phyloP scores from a whole-genome alignment of 2,113 vertebrate species.

The Empidonax alnorum region DNA sequence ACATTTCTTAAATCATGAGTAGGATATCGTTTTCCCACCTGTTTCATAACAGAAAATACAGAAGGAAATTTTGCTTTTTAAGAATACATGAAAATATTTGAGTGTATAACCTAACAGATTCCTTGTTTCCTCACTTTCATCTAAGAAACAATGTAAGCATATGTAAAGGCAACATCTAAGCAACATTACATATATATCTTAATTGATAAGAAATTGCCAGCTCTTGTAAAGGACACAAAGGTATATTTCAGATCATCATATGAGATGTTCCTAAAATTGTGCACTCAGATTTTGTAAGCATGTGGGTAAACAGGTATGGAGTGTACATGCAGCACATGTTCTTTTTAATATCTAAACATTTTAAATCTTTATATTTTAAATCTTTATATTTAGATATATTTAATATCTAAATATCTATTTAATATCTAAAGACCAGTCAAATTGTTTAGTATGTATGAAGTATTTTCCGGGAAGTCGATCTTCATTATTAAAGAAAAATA shows the following conservation, averaged over 20 bases:
- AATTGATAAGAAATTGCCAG: not conserved
- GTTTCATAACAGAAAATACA: not conserved
- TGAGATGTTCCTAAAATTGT: not conserved
- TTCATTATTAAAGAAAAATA: not conserved
- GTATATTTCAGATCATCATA: not conserved
- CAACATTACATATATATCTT: not conserved
- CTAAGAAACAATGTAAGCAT: not conserved
- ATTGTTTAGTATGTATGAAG: not conserved
- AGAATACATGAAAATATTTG: not conserved
- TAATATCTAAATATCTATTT: too few species aligned
- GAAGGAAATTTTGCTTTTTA: not conserved
- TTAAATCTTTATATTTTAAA: too few species aligned
- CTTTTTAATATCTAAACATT: not conserved
- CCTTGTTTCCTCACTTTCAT: not conserved
- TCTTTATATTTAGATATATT: too few species aligned
- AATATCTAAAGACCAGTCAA: not conserved
- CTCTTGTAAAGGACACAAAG: not conserved
- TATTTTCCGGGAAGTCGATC: not conserved
- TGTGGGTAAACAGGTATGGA: not conserved
- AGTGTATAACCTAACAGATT: not conserved
- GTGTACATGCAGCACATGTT: not conserved
- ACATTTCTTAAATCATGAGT: not conserved
- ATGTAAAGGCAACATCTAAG: not conserved
- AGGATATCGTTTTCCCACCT: not conserved
- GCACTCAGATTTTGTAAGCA: not conserved